A percentile compares a stretch with the other conserved stretches of the same genome.
phyloP scores from a whole-genome alignment of 2,888 invertebrate species.

The Acleris laterana region DNA sequence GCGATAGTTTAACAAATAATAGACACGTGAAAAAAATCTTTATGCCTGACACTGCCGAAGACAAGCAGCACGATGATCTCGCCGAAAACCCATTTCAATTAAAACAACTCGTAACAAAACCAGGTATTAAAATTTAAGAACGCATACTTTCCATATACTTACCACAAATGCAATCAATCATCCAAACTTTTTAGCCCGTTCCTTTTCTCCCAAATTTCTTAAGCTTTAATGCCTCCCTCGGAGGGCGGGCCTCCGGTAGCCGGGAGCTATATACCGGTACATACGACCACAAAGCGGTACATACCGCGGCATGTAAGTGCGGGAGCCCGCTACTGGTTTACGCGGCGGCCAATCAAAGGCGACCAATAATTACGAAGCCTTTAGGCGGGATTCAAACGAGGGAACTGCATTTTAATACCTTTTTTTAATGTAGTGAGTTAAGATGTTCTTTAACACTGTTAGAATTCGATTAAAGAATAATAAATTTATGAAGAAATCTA shows the following conservation, averaged over 20 bases:
- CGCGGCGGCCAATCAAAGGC: conserved; percentile 76
- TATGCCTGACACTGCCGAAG: too few species aligned
- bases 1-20: too few species aligned
- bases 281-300: too few species aligned
- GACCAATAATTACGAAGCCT: conserved; percentile 13
- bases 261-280: conserved; percentile 16
- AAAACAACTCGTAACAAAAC: not conserved
- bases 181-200: not conserved
- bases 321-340: conserved; percentile 78
- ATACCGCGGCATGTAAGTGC: conserved; percentile 50
- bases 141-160: not conserved
- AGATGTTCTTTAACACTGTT: too few species aligned
- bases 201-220: conserved; percentile 13
- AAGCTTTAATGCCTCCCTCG: conserved; percentile 48
- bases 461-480: too few species aligned
- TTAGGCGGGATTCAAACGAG: conserved; percentile 47
- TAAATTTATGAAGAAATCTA: too few species aligned
- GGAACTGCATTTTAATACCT: too few species aligned
- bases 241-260: conserved; percentile 66
- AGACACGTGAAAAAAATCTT: too few species aligned
- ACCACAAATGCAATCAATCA: not conserved
- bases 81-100: too few species aligned
- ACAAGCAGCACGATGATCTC: too few species aligned
- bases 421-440: too few species aligned
- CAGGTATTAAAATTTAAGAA: not conserved